Percentiles rank a stretch among this genome's conserved stretches.
Evolutionary conservation across 2,888 invertebrate genomes (phyloP).

Genomic region (Anaspis maculata): DNA sequence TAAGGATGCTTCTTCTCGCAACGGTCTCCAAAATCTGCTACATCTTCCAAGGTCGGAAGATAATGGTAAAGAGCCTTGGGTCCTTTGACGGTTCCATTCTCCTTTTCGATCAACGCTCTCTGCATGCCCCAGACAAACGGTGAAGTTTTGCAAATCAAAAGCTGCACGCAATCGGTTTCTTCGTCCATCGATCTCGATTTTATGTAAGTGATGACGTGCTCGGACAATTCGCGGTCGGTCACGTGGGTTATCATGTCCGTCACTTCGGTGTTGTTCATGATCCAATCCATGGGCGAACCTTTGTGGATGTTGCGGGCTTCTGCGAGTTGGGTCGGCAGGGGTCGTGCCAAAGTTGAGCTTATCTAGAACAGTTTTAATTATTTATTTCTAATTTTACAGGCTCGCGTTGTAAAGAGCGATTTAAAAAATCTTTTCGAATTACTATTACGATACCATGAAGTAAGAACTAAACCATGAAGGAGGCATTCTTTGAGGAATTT

Average conservation of each 20-base stretch:
- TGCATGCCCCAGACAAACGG: conserved; percentile 75
- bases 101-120: conserved; percentile 47
- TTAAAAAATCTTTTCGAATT: no score
- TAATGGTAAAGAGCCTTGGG: conserved; percentile 49
- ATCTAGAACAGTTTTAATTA: conserved; percentile 46
- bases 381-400: no score
- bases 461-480: no score
- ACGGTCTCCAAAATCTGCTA: conserved; percentile 49
- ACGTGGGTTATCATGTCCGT: conserved; percentile 51
- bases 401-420: no score
- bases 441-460: no score
- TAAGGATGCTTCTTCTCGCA: conserved; percentile 54
- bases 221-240: conserved; percentile 54
- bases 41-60: conserved; percentile 54
- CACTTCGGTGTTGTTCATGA: conserved; percentile 54
- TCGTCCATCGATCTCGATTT: conserved; percentile 47
- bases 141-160: conserved; percentile 68
- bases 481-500: no score
- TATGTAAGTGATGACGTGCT: conserved; percentile 53
- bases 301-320: conserved; percentile 23
- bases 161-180: conserved; percentile 61
- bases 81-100: conserved; percentile 26
- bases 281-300: conserved; percentile 52
- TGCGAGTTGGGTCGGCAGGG: conserved; percentile 38
- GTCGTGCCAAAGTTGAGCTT: conserved; percentile 48